phyloP scores from a whole-genome alignment of 2,888 invertebrate genomes.

The Tortrix viridana region DNA sequence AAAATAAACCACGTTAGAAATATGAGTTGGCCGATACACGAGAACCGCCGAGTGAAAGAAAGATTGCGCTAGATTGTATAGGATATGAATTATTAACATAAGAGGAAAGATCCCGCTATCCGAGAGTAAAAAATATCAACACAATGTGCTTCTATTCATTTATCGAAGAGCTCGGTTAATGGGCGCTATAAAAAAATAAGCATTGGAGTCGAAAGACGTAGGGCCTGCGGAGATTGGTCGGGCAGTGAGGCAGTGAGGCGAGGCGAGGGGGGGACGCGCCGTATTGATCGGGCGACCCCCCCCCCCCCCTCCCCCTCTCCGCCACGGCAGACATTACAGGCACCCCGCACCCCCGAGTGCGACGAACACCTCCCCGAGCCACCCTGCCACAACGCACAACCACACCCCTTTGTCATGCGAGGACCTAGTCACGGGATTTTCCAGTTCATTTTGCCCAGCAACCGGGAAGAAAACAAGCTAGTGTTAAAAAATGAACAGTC shows the following conservation, averaged over 20 bases:
- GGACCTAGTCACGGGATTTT: conserved; percentile 80
- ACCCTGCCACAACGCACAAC: conserved; percentile 67
- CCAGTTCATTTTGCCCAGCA: conserved; percentile 76
- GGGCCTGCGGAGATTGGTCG: conserved; percentile 80
- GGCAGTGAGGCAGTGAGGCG: conserved; percentile 53
- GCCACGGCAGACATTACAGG: conserved; percentile 69
- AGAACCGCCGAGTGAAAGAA: conserved; percentile 32
- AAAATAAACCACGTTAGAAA: conserved; percentile 12
- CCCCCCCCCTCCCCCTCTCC: conserved; percentile 33
- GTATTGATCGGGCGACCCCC: conserved; percentile 71
- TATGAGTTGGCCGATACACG: conserved; percentile 25
- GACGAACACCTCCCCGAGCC: conserved; percentile 58
- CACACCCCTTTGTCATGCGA: conserved; percentile 80
- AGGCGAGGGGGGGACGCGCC: conserved; percentile 67
- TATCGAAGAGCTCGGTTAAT: conserved; percentile 78
- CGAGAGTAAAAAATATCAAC: conserved; percentile 55
- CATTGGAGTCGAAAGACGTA: conserved; percentile 81
- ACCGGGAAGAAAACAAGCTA: conserved; percentile 57
- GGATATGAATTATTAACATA: conserved; percentile 49
- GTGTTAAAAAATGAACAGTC: conserved; percentile 43
- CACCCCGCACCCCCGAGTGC: conserved; percentile 64
- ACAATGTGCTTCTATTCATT: conserved; percentile 77
- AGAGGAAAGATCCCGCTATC: conserved; percentile 49
- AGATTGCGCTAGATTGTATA: conserved; percentile 43
- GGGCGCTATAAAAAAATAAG: conserved; percentile 79